Base-by-base conservation (phyloP, 2,888 invertebrate species). In the Agrotis exclamationis region DNA sequence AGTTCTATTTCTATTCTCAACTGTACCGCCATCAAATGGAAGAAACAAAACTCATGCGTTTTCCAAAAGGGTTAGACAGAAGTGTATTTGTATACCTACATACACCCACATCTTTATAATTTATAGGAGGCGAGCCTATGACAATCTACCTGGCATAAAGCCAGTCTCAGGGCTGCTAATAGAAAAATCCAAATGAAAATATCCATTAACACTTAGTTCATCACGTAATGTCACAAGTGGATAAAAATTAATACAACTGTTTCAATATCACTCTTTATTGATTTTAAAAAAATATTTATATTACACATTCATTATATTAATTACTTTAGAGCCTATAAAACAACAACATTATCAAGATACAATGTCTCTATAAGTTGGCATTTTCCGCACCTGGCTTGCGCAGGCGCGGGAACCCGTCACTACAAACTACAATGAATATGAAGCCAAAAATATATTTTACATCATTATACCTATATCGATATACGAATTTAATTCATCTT, bases 271-370 rank as follows among this genome's bases (percentile, higher is more conserved):
- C 96, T 96, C 95, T 96, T 96, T 96, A 96, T 95, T 96, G 93
- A 93, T 94, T 94, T 95, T 95, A 96, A 95, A 96, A 96, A 96
- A 96, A 96, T 96, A 96, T 93, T 94, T 93, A 93, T 96, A 94
- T 94, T 94, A 95, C 94, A 95, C 94, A 95, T 95, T 94, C 93
- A 93, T 94, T 93, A 93, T 83, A 90, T 87, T 89, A 89, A 89
- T 94, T 85, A 85, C 76, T 84, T 92, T 93, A 94, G 94, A 94
- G 92, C 92, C 93, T 94, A 92, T 93, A 90, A 91, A 93, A 93
- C 92, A 92, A 92, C 92, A 94, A 94, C 92, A 93, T 93, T 91
- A 88, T 92, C 89, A 89, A 90, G 90, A 92, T 88, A 88, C 80
- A 82, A 85, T 83, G 86, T 87, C 86, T 89, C 85, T 87, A 88